These are phyloP conservation scores for Bradynema listronoti DNA, from an alignment of 1,140 invertebrate species.

Conservation along the genomic window DNA sequence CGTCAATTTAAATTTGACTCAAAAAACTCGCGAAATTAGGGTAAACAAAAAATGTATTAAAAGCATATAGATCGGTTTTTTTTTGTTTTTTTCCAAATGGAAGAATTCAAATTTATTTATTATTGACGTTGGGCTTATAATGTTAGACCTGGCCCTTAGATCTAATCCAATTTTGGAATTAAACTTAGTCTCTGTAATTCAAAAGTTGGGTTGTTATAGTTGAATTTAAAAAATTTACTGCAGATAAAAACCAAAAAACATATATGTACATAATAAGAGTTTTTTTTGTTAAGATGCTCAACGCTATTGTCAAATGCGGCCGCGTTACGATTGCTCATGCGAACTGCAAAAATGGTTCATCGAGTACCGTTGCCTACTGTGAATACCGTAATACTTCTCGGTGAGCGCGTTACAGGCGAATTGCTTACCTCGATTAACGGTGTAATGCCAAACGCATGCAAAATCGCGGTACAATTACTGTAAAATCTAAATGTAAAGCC, in stretches of 20 bases:
- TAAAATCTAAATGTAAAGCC: slow-evolving; percentile 6
- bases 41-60: no score
- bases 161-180: background rate
- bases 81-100: no score
- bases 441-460: slow-evolving; percentile 47
- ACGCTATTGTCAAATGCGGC: slow-evolving; percentile 49
- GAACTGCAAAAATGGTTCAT: slow-evolving; percentile 35
- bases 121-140: no score
- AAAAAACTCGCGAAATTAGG: no score
- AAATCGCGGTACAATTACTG: slow-evolving; percentile 44
- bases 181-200: no score
- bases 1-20: no score
- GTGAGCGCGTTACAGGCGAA: slow-evolving; percentile 47
- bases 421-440: slow-evolving; percentile 43
- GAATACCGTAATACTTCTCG: slow-evolving; percentile 52
- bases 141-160: no score
- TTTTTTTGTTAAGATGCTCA: slow-evolving; percentile 40
- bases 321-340: slow-evolving; percentile 49
- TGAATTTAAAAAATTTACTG: slow-evolving; percentile 3
- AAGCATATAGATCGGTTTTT: no score
- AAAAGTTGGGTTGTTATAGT: slow-evolving; percentile 12
- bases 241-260: background rate
- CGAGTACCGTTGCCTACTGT: slow-evolving; percentile 40
- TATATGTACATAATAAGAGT: background rate
- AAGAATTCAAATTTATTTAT: slow-evolving; percentile 14